Conservation (phyloP, 2,888 invertebrate species). For the Orthonevra nobilis region DNA sequence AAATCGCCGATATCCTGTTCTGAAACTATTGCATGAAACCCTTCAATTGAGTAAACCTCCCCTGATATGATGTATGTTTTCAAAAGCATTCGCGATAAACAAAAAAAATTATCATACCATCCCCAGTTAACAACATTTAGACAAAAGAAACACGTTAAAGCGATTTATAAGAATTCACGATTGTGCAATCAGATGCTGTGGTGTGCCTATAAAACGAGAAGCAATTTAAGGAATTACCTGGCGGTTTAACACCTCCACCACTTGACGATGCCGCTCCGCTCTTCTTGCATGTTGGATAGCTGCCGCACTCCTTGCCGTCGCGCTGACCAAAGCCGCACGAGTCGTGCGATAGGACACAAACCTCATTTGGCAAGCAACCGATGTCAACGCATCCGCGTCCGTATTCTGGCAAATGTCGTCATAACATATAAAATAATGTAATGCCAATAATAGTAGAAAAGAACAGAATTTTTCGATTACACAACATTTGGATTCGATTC, state of each 20-base stretch:
- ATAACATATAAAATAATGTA: conserved; percentile 71
- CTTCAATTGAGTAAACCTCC: background rate
- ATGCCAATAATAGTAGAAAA: conserved; percentile 70
- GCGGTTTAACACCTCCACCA: conserved; percentile 76
- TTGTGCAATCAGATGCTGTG: conserved; percentile 24
- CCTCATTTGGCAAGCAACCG: conserved; percentile 86
- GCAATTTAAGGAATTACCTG: conserved; percentile 77
- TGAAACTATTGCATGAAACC: conserved; percentile 22
- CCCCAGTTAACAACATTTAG: conserved; percentile 9
- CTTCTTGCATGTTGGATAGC: conserved; percentile 85
- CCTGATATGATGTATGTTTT: background rate
- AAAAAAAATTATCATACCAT: conserved; percentile 34
- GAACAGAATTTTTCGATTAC: conserved; percentile 68
- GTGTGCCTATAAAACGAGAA: conserved; percentile 39
- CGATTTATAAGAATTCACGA: conserved; percentile 31
- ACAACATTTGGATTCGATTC: conserved; percentile 70
- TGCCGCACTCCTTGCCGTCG: conserved; percentile 83
- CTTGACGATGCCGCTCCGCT: conserved; percentile 74
- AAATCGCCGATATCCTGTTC: too few relatives aligned
- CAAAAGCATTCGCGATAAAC: background rate
- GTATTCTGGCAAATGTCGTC: conserved; percentile 83
- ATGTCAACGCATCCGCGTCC: conserved; percentile 89
- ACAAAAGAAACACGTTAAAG: conserved; percentile 40
- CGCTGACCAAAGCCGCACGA: conserved; percentile 84
- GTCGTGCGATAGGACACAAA: conserved; percentile 85